phyloP scores from a whole-genome alignment of 30 jellyfish, hydroid and myxozoan species.

The Hydractinia echinata region DNA sequence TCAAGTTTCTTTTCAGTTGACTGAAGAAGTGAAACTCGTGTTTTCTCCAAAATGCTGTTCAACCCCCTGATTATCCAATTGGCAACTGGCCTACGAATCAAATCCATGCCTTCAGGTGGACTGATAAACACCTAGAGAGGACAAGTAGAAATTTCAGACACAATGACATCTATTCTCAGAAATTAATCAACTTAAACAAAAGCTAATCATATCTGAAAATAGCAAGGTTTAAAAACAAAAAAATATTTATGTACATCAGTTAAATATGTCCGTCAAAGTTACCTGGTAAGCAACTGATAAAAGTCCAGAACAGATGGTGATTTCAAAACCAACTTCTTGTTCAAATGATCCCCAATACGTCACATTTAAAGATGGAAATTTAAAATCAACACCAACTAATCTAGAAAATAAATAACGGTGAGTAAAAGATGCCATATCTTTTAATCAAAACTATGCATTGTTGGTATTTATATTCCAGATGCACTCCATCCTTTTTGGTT shows the following conservation, averaged over 20 bases:
- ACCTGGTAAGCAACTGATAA: slow-evolving; percentile 86
- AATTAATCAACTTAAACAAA: too few species aligned
- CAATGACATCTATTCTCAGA: too few species aligned
- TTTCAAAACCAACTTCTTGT: slow-evolving; percentile 82
- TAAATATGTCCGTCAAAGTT: background rate
- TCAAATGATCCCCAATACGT: slow-evolving; percentile 94
- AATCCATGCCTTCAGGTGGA: slow-evolving; percentile 37
- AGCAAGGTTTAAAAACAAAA: background rate
- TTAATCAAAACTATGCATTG: too few species aligned
- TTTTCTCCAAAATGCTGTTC: slow-evolving; percentile 66
- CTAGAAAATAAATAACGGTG: slow-evolving; percentile 20
- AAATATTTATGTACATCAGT: background rate
- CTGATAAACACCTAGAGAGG: slow-evolving; percentile 27
- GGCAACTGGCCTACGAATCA: slow-evolving; percentile 83
- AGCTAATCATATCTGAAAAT: background rate
- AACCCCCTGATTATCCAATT: slow-evolving; percentile 90
- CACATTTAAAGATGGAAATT: slow-evolving; percentile 72
- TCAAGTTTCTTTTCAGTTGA: slow-evolving; percentile 13
- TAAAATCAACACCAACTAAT: slow-evolving; percentile 61
- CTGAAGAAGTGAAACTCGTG: slow-evolving; percentile 47
- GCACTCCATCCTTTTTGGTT: too few species aligned
- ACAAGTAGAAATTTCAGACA: background rate
- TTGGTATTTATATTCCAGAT: too few species aligned
- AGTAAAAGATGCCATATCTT: too few species aligned
- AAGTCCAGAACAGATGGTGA: slow-evolving; percentile 56